A percentile compares a stretch with the other conserved stretches of the same genome.
Conservation (phyloP, 2,797 vertebrate genomes). For the Hypotaenidia philippensis region DNA sequence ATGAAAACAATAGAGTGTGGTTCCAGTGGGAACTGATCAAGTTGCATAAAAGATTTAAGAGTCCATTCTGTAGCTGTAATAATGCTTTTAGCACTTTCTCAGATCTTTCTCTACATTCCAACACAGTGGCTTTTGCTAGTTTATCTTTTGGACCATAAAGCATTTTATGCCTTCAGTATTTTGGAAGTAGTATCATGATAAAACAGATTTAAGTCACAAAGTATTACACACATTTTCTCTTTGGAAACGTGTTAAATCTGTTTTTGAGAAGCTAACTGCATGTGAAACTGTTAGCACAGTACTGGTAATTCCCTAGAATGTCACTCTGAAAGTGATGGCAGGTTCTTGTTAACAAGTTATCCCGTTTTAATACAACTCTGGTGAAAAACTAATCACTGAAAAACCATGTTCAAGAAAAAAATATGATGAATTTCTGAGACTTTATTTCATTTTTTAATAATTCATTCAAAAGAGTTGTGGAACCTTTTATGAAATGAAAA, state of each 20-base stretch:
- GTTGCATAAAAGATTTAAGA: slow-evolving; percentile 66
- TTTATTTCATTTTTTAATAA: background rate
- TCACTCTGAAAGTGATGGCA: background rate
- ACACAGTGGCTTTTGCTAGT: background rate
- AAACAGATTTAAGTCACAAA: slow-evolving; percentile 42
- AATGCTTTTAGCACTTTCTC: slow-evolving; percentile 55
- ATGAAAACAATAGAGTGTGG: slow-evolving; percentile 37
- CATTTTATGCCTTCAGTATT: slow-evolving; percentile 51
- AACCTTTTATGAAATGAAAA: background rate
- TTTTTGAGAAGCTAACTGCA: slow-evolving; percentile 2
- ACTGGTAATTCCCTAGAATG: background rate
- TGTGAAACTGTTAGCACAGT: background rate
- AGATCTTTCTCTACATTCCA: background rate
- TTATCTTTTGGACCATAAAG: slow-evolving; percentile 52
- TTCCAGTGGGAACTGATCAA: slow-evolving; percentile 51
- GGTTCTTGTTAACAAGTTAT: background rate
- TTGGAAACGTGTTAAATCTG: slow-evolving; percentile 12
- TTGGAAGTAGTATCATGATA: slow-evolving; percentile 15
- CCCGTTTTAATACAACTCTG: background rate
- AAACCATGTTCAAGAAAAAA: background rate
- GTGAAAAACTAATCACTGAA: background rate
- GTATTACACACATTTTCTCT: background rate
- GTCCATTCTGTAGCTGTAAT: slow-evolving; percentile 49
- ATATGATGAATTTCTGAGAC: background rate
- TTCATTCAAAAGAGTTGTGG: background rate